phyloP scores from a whole-genome alignment of 2,113 vertebrate genomes.

The Stegostoma tigrinum region DNA sequence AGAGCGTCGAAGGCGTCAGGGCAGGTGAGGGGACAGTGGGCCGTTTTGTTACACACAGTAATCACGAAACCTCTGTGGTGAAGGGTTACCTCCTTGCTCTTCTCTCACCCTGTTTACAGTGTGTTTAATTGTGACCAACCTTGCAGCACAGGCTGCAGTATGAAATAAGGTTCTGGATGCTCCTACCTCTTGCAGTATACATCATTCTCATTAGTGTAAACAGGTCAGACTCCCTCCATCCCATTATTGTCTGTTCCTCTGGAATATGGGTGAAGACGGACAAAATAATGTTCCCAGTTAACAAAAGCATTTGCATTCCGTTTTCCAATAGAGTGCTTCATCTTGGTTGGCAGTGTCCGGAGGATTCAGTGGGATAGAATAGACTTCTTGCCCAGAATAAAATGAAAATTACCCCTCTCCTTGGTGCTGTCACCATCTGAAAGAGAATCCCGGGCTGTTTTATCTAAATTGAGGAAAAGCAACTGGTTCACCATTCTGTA shows the following conservation, averaged over 20 bases:
- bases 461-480: background rate
- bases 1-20: slow-evolving; percentile 78
- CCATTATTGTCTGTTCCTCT: background rate
- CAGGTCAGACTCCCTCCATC: background rate
- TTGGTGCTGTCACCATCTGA: background rate
- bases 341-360: background rate
- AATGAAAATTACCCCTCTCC: background rate
- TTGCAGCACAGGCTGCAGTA: background rate
- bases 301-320: background rate
- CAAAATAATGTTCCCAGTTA: background rate
- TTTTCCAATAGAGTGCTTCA: background rate
- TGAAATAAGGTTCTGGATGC: background rate
- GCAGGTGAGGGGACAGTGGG: slow-evolving; percentile 63
- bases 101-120: background rate
- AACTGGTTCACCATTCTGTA: background rate
- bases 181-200: background rate
- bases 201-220: background rate
- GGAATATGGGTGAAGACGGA: background rate
- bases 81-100: background rate
- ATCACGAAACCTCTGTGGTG: background rate
- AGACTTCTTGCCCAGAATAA: background rate
- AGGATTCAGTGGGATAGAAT: background rate
- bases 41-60: too few species aligned
- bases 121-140: background rate
- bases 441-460: background rate